Percentiles rank a stretch among this genome's conserved stretches.
phyloP scores from a whole-genome alignment of 2,113 vertebrate genomes.

The Peucedramus taeniatus region DNA sequence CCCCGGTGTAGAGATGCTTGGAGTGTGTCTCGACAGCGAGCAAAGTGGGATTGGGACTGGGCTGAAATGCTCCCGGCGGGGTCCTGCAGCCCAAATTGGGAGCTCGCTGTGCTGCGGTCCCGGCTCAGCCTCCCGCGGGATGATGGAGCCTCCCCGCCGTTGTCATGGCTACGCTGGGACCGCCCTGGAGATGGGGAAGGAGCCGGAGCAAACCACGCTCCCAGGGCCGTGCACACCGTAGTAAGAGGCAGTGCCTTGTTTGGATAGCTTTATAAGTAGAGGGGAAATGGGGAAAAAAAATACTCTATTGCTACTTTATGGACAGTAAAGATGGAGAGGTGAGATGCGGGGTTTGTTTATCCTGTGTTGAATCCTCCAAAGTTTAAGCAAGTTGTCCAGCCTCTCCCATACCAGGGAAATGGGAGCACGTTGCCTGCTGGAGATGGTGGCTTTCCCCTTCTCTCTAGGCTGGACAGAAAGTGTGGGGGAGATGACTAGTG shows the following conservation, averaged over 20 bases:
- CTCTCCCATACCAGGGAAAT: not conserved
- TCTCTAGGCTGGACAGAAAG: not conserved
- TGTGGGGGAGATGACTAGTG: not conserved
- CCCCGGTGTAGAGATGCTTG: not conserved
- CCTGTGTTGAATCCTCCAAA: not conserved
- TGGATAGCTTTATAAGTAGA: not conserved
- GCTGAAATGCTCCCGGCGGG: not conserved
- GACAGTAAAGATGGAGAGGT: not conserved
- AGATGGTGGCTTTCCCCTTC: not conserved
- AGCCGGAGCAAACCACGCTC: not conserved
- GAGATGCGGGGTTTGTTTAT: not conserved
- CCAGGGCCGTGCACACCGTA: accelerated
- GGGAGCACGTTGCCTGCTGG: accelerated
- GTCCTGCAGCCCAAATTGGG: not conserved
- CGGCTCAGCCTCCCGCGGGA: not conserved
- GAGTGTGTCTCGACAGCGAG: not conserved
- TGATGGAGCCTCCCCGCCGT: not conserved
- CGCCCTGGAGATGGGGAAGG: not conserved
- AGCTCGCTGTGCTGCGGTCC: not conserved
- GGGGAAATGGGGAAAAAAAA: not conserved
- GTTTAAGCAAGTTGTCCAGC: not conserved
- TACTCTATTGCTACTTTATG: not conserved
- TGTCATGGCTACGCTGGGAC: slow-evolving; percentile 19
- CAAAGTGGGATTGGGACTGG: not conserved
- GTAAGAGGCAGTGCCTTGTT: not conserved